Conservation (phyloP, 1,140 invertebrate genomes). For the Brachionus manjavacas region DNA sequence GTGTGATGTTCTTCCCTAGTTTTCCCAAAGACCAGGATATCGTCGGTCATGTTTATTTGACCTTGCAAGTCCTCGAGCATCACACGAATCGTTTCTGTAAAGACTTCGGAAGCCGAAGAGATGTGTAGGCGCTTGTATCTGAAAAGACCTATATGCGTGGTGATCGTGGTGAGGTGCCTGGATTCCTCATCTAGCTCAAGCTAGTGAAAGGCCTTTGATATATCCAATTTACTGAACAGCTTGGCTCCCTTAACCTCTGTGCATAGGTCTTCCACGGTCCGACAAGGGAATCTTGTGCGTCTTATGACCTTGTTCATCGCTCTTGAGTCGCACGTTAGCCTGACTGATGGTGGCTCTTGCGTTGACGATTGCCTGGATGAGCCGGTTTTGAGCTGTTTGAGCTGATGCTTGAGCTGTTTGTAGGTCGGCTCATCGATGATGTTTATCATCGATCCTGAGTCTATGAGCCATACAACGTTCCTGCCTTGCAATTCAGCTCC, state of each 20-base stretch:
- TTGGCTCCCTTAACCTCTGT: neutral
- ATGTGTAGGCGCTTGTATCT: conserved; percentile 55
- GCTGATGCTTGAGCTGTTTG: neutral
- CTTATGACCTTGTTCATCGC: neutral
- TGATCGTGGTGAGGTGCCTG: conserved; percentile 55
- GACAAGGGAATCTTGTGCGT: neutral
- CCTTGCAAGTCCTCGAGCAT: conserved; percentile 42
- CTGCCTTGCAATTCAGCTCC: neutral
- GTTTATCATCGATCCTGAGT: neutral
- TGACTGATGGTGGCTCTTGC: neutral
- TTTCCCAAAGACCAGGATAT: conserved; percentile 47
- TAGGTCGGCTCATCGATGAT: neutral
- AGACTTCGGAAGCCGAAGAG: conserved; percentile 44
- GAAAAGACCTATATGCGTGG: conserved; percentile 55
- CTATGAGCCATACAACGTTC: neutral
- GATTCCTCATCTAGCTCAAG: neutral
- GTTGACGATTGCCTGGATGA: neutral
- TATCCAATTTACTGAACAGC: neutral
- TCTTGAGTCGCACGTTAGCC: neutral
- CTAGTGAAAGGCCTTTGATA: neutral
- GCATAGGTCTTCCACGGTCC: neutral
- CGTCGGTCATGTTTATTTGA: conserved; percentile 45
- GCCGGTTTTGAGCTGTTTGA: neutral
- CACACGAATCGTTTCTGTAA: conserved; percentile 43
- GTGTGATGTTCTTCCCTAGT: conserved; percentile 45